A percentile compares a stretch with the other conserved stretches of the same genome.
Evolutionary conservation across 2,888 invertebrate genomes (phyloP).

Genomic region (Furcula furcula): DNA sequence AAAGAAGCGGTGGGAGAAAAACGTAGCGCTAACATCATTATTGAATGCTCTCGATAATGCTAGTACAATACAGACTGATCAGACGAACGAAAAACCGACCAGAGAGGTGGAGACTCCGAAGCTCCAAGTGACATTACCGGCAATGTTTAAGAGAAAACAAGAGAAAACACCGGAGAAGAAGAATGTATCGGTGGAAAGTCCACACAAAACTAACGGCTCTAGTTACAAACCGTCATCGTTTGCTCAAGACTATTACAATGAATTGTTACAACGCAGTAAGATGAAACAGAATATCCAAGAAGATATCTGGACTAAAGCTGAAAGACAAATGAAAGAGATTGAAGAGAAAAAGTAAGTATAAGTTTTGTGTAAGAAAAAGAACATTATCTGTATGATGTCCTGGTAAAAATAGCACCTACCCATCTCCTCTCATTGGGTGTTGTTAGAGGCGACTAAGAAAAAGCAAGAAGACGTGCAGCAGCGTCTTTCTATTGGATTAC

Average conservation of each 20-base stretch:
- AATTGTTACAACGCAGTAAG: conserved; percentile 36
- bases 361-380: too few species aligned
- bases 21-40: conserved; percentile 49
- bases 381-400: too few species aligned
- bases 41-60: conserved; percentile 26
- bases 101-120: too few species aligned
- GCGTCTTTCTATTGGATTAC: too few species aligned
- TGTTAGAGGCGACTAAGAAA: too few species aligned
- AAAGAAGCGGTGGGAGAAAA: conserved; percentile 29
- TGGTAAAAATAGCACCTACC: too few species aligned
- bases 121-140: neutral
- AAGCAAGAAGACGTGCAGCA: too few species aligned
- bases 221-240: conserved; percentile 38
- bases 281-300: conserved; percentile 30
- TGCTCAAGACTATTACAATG: conserved; percentile 46
- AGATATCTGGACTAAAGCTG: conserved; percentile 45
- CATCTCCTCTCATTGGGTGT: too few species aligned
- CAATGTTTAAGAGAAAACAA: conserved; percentile 17
- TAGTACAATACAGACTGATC: too few species aligned
- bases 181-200: conserved; percentile 1
- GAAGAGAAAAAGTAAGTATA: conserved; percentile 44
- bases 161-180: neutral
- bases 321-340: conserved; percentile 45
- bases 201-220: too few species aligned
- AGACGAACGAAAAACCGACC: too few species aligned